Conservation (phyloP, 1,140 invertebrate species). For the Micrasema minimum region DNA sequence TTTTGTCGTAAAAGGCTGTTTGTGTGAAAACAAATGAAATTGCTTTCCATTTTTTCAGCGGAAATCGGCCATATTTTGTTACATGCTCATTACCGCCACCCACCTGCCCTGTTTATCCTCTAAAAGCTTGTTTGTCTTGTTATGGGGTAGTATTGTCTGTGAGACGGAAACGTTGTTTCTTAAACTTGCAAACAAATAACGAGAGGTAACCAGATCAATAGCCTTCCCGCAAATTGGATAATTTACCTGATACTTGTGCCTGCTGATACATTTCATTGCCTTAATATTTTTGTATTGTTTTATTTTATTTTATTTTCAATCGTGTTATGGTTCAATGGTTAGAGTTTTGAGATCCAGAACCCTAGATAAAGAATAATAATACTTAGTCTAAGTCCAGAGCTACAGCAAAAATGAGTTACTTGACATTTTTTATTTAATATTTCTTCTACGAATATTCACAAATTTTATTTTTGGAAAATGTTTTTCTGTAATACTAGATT, state of each 20-base stretch:
- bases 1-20: neutral
- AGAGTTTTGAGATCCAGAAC: too few species aligned
- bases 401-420: too few species aligned
- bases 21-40: conserved; percentile 21
- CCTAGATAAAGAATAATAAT: too few species aligned
- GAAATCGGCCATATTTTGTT: neutral
- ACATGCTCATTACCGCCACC: conserved; percentile 20
- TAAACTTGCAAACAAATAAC: neutral
- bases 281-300: too few species aligned
- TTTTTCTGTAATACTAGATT: too few species aligned
- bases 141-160: neutral
- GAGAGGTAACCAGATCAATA: too few species aligned
- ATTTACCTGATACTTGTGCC: neutral
- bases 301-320: too few species aligned
- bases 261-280: neutral
- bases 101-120: neutral
- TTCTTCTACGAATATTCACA: too few species aligned
- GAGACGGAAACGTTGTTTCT: neutral
- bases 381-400: too few species aligned
- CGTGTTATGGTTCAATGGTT: too few species aligned
- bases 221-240: neutral
- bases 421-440: too few species aligned
- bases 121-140: neutral
- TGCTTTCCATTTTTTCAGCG: neutral
- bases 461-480: too few species aligned